These are phyloP conservation scores for Prostheceraeus crozeri DNA, from an alignment of 2,888 invertebrate species.

Conservation along the genomic window DNA sequence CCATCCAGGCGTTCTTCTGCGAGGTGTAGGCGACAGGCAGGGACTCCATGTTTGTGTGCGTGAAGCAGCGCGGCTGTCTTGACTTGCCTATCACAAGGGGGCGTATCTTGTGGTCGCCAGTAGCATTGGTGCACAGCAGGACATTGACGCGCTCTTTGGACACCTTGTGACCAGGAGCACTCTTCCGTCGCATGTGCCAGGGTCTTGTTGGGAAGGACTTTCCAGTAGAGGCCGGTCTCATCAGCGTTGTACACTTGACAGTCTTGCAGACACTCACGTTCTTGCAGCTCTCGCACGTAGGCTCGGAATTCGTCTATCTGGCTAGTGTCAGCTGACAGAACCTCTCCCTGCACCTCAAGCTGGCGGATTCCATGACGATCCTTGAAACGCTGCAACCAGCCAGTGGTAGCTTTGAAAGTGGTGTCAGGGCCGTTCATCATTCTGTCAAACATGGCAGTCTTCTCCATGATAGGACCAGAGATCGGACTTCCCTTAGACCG, in stretches of 20 bases:
- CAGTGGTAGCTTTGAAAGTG: conserved; percentile 24
- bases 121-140: neutral
- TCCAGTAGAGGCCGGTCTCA: conserved; percentile 28
- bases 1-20: conserved; percentile 9
- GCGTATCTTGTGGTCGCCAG: neutral
- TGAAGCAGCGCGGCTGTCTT: neutral
- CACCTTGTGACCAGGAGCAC: neutral
- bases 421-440: too few relatives aligned
- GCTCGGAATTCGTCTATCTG: conserved; percentile 1
- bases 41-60: neutral
- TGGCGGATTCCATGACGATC: conserved; percentile 1
- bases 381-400: conserved; percentile 10
- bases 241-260: conserved; percentile 15
- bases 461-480: too few relatives aligned
- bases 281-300: neutral
- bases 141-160: conserved; percentile 18
- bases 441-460: too few relatives aligned
- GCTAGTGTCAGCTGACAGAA: neutral
- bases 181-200: conserved; percentile 5
- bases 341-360: conserved; percentile 20
- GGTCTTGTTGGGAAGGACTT: conserved; percentile 16
- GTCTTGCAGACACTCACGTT: conserved; percentile 9
- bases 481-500: too few relatives aligned
- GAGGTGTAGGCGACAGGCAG: neutral
- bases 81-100: neutral